phyloP scores from a whole-genome alignment of 1,140 invertebrate genomes.

The Portunus trituberculatus region DNA sequence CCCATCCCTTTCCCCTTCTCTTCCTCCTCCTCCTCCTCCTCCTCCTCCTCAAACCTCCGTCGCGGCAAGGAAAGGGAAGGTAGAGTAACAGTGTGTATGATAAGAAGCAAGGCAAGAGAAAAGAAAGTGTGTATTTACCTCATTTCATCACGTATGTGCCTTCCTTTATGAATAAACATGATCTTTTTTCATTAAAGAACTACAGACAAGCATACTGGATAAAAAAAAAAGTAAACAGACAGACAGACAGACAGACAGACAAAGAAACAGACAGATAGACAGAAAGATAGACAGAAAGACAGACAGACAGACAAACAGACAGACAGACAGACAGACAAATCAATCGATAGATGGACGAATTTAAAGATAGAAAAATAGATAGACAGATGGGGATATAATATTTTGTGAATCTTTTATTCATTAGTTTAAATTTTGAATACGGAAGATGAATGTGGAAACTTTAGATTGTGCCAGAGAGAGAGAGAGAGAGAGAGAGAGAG shows the following conservation, averaged over 20 bases:
- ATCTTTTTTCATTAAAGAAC: not conserved
- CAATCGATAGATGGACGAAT: not conserved
- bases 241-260: not conserved
- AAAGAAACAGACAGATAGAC: too few species aligned
- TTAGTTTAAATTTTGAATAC: too few species aligned
- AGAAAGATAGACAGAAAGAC: too few species aligned
- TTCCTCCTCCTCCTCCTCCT: not conserved
- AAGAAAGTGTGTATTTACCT: not conserved
- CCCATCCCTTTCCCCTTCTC: not conserved
- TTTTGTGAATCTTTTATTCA: too few species aligned
- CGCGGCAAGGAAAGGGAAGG: not conserved
- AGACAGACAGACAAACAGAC: too few species aligned
- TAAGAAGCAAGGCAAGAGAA: not conserved
- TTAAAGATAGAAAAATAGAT: too few species aligned
- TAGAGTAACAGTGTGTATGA: not conserved
- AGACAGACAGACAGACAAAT: not conserved
- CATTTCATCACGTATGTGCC: not conserved
- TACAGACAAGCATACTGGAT: not conserved
- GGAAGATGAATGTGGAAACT: too few species aligned
- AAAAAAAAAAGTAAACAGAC: not conserved
- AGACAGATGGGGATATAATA: too few species aligned
- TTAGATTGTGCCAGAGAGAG: too few species aligned
- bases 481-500: too few species aligned
- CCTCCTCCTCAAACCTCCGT: not conserved
- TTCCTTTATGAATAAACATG: not conserved